phyloP scores from a whole-genome alignment of 2,797 vertebrate species.

The Rhabdomys pumilio region DNA sequence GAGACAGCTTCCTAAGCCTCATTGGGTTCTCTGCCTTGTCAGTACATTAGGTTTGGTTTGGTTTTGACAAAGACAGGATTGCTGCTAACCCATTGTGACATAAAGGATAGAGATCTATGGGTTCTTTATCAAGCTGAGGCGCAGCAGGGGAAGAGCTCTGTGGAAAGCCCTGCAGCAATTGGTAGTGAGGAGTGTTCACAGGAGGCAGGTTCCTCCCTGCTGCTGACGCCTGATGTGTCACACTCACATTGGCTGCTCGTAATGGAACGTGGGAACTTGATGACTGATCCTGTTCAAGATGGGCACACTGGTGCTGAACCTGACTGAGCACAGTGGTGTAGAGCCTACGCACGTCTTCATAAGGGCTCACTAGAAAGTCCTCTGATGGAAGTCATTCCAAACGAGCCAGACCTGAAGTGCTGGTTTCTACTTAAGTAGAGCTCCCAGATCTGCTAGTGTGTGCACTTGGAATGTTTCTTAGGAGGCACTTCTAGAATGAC shows the following conservation, averaged over 20 bases:
- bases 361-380: conserved; percentile 8
- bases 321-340: not conserved
- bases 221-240: not conserved
- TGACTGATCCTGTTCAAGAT: not conserved
- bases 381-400: conserved; percentile 15
- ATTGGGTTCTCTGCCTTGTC: not conserved
- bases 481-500: conserved; percentile 5
- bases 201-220: not conserved
- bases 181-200: not conserved
- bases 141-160: not conserved
- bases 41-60: not conserved
- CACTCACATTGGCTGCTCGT: not conserved
- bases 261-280: not conserved
- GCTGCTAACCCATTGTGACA: not conserved
- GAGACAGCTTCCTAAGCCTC: not conserved
- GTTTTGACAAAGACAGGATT: not conserved
- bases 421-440: not conserved
- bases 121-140: not conserved
- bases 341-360: not conserved
- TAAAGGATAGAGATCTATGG: not conserved
- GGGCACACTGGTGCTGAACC: not conserved
- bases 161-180: not conserved
- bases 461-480: not conserved
- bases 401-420: not conserved
- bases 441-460: not conserved